Evolutionary conservation across 2,888 invertebrate genomes (phyloP), one percentile per base, ranked within the genome.

Genomic region (Ormyrus rosae): DNA sequence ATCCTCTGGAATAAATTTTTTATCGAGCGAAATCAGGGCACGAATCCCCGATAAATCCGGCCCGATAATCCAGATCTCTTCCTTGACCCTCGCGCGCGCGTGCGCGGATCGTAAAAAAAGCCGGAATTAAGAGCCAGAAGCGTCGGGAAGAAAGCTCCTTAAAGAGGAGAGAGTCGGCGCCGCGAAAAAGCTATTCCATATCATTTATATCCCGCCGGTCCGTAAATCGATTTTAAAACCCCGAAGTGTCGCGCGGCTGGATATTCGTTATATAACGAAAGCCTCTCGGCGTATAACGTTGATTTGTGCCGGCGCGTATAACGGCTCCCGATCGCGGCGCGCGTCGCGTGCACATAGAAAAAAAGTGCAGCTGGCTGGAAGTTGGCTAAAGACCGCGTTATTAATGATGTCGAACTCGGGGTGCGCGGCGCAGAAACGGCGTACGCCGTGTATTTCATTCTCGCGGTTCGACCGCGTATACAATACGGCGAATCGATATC

Each of bases 181-280:
- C 1, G 46, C n/a, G 69, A 63, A 56, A 19, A 19, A 19, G 19
- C 19, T 19, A 64, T 13, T 51, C 51, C 64, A 50, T 69, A 64
- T 79, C 73, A 73, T 70, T 74, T 74, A 61, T 79, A 68, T n/a
- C 13, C 19, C 19, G 0, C 45, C 51, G 45, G 56, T 64, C 68
- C 45, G 58, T 69, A 79, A 74, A 79, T 79, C 74, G 69, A 79
- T 79, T 70, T 74, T 67, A 75, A 19, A 19, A 56, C 65, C 74
- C 53, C 60, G 5, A 51, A 51, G 63, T 70, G 58, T 80, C 45
- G 19, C 19, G 19, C 46, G 48, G 19, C 19, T 19, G 19, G 68
- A 19, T 72, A 19, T 72, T 67, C 67, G 78, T 60, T 19, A 19
- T 19, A 19, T 19, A 19, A 19, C 7, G 58, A 6, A 63, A 5